Evolutionary conservation across 2,888 invertebrate species (phyloP).

Genomic region (Arctia plantaginis): DNA sequence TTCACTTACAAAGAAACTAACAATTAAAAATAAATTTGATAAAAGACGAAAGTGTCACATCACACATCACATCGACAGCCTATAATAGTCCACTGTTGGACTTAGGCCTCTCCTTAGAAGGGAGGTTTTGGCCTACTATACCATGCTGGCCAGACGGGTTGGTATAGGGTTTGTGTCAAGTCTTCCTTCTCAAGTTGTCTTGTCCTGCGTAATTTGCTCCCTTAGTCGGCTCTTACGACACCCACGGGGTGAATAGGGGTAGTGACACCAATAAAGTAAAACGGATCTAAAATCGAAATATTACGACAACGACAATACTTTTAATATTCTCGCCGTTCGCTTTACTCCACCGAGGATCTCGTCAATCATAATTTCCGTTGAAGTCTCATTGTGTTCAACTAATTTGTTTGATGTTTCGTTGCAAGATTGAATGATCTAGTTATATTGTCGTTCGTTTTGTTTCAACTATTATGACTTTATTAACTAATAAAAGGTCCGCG

Average conservation of each 20-base stretch:
- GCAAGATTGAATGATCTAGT: slow-evolving; percentile 4
- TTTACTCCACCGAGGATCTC: slow-evolving; percentile 16
- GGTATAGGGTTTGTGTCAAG: no score
- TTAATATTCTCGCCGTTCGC: slow-evolving; percentile 5
- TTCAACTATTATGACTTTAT: slow-evolving; percentile 2
- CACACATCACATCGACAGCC: no score
- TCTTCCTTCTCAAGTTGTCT: no score
- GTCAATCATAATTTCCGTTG: slow-evolving; percentile 43
- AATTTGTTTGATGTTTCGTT: slow-evolving; percentile 22
- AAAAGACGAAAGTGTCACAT: no score
- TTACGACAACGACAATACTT: neutral
- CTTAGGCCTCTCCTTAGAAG: no score
- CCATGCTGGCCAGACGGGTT: no score
- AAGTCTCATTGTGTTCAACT: slow-evolving; percentile 13
- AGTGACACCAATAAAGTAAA: neutral
- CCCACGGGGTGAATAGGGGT: no score
- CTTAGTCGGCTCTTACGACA: no score
- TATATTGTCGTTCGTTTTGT: neutral
- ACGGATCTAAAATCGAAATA: neutral
- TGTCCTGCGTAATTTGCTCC: no score
- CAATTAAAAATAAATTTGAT: no score
- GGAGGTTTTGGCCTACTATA: no score
- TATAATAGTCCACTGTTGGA: no score
- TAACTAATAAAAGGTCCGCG: slow-evolving; percentile 12
- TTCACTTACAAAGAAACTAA: neutral